Evolutionary conservation across 2,797 vertebrate genomes (phyloP).

Genomic region (Capromys pilorides): DNA sequence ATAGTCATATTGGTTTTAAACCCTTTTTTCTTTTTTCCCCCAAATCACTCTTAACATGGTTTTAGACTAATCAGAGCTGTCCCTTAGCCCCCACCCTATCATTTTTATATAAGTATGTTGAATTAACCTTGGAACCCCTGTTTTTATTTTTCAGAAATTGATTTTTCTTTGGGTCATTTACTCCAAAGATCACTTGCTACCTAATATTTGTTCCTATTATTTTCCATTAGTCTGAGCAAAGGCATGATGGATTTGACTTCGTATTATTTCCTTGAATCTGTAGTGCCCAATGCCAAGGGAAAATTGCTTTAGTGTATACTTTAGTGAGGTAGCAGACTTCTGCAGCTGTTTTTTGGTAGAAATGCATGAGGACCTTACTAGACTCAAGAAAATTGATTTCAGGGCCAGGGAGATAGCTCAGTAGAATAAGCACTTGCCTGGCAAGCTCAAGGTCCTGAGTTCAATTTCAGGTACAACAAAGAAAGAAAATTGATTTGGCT

Average conservation of each 20-base stretch:
- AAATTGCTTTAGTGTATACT: conserved; percentile 28
- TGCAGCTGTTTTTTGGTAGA: conserved; percentile 18
- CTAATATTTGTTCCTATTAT: not conserved
- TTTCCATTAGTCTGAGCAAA: conserved; percentile 33
- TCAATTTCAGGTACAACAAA: too few relatives aligned
- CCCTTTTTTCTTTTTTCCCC: not conserved
- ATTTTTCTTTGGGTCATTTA: not conserved
- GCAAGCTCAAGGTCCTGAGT: too few relatives aligned
- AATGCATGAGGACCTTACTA: not conserved
- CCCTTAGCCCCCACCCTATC: not conserved
- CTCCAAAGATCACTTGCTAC: not conserved
- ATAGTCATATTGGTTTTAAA: conserved; percentile 12
- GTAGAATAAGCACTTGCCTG: too few relatives aligned
- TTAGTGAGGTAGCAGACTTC: not conserved
- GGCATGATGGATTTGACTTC: conserved; percentile 4
- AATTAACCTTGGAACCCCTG: conserved; percentile 6
- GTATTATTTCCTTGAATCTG: not conserved
- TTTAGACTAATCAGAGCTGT: conserved; percentile 7
- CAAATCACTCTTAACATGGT: not conserved
- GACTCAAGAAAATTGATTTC: not conserved
- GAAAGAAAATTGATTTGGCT: too few relatives aligned
- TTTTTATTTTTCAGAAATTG: conserved; percentile 44
- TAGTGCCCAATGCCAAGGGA: not conserved
- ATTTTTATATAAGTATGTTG: not conserved
- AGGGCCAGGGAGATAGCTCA: too few relatives aligned